Conservation (phyloP, 2,797 vertebrate genomes). For the Benthosema pterotum region DNA sequence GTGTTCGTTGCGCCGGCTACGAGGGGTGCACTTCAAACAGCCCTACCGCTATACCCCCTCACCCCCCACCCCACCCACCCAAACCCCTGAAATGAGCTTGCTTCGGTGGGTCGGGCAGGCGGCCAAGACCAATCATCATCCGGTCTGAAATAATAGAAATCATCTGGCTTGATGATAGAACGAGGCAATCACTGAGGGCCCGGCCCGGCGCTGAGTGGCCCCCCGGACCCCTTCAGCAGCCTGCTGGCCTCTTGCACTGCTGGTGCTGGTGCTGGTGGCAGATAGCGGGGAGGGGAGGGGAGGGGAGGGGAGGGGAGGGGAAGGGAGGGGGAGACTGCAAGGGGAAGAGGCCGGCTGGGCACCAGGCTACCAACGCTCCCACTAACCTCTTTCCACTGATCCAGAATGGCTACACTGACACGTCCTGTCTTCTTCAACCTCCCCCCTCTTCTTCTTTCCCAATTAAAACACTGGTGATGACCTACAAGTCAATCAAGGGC, state of each 20-base stretch:
- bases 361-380: no score
- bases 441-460: no score
- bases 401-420: no score
- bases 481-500: no score
- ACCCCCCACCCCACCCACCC: no score
- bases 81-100: conserved; percentile 59
- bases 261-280: conserved; percentile 67
- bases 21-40: conserved; percentile 66
- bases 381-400: no score
- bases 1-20: conserved; percentile 39
- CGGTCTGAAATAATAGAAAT: conserved; percentile 77
- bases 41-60: conserved; percentile 21
- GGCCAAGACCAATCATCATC: conserved; percentile 79
- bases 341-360: no score
- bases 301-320: conserved; percentile 7
- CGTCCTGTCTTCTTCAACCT: no score
- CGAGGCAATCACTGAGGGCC: conserved; percentile 75
- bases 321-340: conserved; percentile 31
- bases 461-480: no score
- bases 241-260: conserved; percentile 17
- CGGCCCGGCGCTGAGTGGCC: conserved; percentile 65
- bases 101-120: conserved; percentile 72
- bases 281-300: conserved; percentile 52
- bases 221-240: conserved; percentile 62
- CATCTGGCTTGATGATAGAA: conserved; percentile 75